These are phyloP conservation scores for Astreopora myriophthalma DNA, from an alignment of 64 coral and sea anemone species.

Conservation along the genomic window DNA sequence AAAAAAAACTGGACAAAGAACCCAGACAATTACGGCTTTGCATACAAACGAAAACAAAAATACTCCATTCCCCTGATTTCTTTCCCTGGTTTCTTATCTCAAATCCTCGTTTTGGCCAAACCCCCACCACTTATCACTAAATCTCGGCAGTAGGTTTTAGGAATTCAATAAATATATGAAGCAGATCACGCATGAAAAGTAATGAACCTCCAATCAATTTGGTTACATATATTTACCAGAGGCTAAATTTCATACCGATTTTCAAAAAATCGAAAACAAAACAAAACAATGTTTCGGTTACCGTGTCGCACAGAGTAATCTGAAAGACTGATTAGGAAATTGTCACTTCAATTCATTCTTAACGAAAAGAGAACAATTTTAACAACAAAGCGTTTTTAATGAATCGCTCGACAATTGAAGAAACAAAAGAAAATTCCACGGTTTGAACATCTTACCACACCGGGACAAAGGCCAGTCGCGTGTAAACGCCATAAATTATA, in stretches of 20 bases:
- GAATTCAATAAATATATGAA: not conserved
- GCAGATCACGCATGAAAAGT: not conserved
- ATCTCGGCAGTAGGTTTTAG: not conserved
- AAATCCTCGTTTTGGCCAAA: not conserved
- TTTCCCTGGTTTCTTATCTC: not conserved
- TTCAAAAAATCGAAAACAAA: too few species aligned
- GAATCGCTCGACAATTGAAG: not conserved
- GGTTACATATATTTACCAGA: not conserved
- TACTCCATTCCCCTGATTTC: too few species aligned
- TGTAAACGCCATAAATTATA: not conserved
- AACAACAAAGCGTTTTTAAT: not conserved
- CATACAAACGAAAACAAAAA: not conserved
- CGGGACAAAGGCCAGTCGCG: not conserved
- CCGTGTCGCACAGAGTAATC: not conserved
- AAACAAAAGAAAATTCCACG: not conserved
- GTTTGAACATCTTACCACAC: not conserved
- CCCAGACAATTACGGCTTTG: not conserved
- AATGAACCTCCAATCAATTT: not conserved
- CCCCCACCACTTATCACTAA: not conserved
- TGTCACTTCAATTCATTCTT: not conserved
- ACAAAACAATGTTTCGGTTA: not conserved
- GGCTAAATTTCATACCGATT: too few species aligned
- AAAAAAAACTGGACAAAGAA: not conserved
- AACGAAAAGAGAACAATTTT: not conserved
- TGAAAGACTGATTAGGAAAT: not conserved